Evolutionary conservation across 2,113 vertebrate species (phyloP).

Genomic region (Corydoras maculifer): DNA sequence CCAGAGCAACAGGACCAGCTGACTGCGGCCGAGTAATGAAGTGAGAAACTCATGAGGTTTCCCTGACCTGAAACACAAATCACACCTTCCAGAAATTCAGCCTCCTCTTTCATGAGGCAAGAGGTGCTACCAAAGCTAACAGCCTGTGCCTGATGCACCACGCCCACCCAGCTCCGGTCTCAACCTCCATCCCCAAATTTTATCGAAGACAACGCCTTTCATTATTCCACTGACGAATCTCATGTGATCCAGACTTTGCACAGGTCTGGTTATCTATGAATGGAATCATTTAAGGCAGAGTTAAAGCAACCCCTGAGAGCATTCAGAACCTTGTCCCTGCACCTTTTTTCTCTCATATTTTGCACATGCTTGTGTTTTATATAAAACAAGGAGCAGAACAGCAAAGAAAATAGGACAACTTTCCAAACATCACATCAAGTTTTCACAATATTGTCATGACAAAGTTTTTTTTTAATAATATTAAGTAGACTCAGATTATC

Average conservation of each 20-base stretch:
- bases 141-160: conserved; percentile 19
- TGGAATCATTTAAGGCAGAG: too few relatives aligned
- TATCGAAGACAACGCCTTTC: conserved; percentile 24
- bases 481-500: too few relatives aligned
- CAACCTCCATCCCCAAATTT: conserved; percentile 1
- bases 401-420: too few relatives aligned
- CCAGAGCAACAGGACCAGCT: background rate
- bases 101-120: background rate
- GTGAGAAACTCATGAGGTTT: too few relatives aligned
- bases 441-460: too few relatives aligned
- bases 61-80: background rate
- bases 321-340: too few relatives aligned
- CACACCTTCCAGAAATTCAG: background rate
- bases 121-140: conserved; percentile 8
- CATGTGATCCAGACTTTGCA: background rate
- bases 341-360: too few relatives aligned
- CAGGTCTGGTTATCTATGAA: background rate
- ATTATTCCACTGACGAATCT: background rate
- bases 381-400: too few relatives aligned
- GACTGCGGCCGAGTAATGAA: background rate
- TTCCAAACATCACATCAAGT: too few relatives aligned
- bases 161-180: conserved; percentile 24
- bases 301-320: too few relatives aligned
- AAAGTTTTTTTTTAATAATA: too few relatives aligned
- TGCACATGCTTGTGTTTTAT: too few relatives aligned